These are phyloP conservation scores for Agrilus cyanescens DNA, from an alignment of 2,888 invertebrate species.

Conservation along the genomic window DNA sequence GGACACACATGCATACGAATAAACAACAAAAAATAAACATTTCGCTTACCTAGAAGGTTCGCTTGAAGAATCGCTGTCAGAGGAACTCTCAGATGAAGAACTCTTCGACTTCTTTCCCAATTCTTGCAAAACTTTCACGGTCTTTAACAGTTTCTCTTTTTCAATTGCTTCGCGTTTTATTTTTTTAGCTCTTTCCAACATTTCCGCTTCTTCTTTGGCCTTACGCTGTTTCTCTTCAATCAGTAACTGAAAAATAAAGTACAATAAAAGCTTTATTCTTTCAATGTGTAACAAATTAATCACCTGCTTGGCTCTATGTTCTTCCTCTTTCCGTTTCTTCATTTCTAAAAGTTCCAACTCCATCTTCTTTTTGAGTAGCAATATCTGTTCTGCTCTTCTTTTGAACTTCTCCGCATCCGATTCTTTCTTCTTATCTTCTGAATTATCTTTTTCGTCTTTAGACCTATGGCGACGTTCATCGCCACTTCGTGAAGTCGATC, in stretches of 20 bases:
- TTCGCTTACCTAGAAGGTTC: constrained; percentile 12
- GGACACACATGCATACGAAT: constrained; percentile 1
- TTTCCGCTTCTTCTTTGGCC: constrained; percentile 35
- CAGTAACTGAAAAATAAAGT: constrained; percentile 14
- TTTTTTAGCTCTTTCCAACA: constrained; percentile 34
- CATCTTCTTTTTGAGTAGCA: constrained; percentile 48
- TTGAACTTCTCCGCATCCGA: constrained; percentile 27
- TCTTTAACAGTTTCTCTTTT: constrained; percentile 34
- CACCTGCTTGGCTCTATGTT: constrained; percentile 21
- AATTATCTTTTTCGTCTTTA: constrained; percentile 13
- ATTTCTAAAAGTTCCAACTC: constrained; percentile 44
- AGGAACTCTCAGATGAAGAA: constrained; percentile 18
- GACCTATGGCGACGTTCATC: constrained; percentile 7
- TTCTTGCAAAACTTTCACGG: constrained; percentile 32
- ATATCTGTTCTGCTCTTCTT: constrained; percentile 37
- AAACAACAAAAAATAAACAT: not conserved
- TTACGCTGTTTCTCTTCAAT: constrained; percentile 34
- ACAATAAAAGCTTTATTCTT: too few species aligned
- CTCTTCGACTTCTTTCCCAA: constrained; percentile 26
- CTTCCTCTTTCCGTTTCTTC: constrained; percentile 43
- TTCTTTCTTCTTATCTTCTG: constrained; percentile 21
- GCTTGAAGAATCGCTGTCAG: constrained; percentile 23
- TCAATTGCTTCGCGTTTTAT: constrained; percentile 34
- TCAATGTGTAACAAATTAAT: constrained; percentile 6
- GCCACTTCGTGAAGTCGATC: constrained; percentile 15